A percentile compares a stretch with the other conserved stretches of the same genome.
Evolutionary conservation across 1,140 invertebrate genomes (phyloP).

Genomic region (Sinonovacula constricta): DNA sequence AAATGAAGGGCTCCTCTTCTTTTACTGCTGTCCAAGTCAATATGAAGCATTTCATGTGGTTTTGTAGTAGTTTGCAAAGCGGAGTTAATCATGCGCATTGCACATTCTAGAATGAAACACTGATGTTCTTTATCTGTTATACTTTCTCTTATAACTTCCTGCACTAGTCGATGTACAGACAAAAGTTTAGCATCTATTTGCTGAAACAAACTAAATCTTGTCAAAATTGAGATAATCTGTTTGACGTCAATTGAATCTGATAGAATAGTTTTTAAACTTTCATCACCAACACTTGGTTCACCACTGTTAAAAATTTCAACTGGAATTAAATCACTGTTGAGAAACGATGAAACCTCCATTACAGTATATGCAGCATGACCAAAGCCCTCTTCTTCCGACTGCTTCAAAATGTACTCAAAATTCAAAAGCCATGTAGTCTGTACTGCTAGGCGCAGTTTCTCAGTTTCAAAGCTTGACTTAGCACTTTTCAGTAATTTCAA

Average conservation of each 20-base stretch:
- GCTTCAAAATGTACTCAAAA: conserved; percentile 47
- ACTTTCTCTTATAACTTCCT: conserved; percentile 38
- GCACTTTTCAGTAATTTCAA: conserved; percentile 10
- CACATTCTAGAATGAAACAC: background rate
- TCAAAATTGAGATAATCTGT: conserved; percentile 31
- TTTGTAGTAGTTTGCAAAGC: conserved; percentile 3
- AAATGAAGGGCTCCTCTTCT: too few species aligned
- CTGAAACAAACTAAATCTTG: too few species aligned
- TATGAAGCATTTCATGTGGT: conserved; percentile 31
- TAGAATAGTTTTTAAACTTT: background rate
- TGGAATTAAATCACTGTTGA: conserved; percentile 35
- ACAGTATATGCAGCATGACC: conserved; percentile 3
- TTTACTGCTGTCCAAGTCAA: too few species aligned
- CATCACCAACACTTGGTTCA: conserved; percentile 17
- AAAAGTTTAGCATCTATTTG: too few species aligned
- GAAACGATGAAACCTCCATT: conserved; percentile 24
- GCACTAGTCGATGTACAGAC: conserved; percentile 35
- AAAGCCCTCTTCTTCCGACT: conserved; percentile 24
- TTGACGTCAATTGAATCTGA: background rate
- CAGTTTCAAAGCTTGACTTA: background rate
- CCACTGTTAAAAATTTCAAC: too few species aligned
- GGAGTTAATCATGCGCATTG: conserved; percentile 38
- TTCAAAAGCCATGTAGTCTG: conserved; percentile 46
- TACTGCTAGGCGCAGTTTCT: conserved; percentile 7
- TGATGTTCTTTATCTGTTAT: background rate